A percentile compares a stretch with the other conserved stretches of the same genome.
Evolutionary conservation across 2,113 vertebrate species (phyloP).

Genomic region (Porphyrio hochstetteri): DNA sequence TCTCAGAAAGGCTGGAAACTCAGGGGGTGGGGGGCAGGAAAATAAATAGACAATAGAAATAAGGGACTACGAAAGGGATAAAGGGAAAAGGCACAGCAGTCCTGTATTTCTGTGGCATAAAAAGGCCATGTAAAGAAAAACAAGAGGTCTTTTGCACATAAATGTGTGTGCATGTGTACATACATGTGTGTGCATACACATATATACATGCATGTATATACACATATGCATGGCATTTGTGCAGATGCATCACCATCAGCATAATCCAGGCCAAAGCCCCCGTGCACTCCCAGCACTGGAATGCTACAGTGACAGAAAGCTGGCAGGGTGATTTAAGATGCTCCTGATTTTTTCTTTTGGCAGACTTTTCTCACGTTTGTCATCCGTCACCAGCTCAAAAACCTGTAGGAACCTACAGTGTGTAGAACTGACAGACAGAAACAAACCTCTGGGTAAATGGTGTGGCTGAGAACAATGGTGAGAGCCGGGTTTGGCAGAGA

Average conservation of each 20-base stretch:
- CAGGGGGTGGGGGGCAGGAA: not conserved
- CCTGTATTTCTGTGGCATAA: not conserved
- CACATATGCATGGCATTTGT: rapidly evolving
- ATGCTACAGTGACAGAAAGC: not conserved
- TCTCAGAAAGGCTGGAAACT: not conserved
- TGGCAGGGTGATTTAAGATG: not conserved
- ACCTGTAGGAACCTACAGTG: not conserved
- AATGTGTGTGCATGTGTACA: too few species aligned
- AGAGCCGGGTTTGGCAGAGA: not conserved
- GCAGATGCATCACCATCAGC: not conserved
- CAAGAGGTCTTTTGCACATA: not conserved
- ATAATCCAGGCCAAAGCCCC: not conserved
- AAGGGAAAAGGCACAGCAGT: not conserved
- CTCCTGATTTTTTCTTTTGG: not conserved
- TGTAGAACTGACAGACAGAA: not conserved
- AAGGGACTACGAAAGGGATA: not conserved
- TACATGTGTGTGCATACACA: too few species aligned
- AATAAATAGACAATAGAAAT: not conserved
- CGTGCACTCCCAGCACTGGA: not conserved
- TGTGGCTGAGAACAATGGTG: not conserved
- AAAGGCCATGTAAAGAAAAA: not conserved
- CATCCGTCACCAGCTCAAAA: not conserved
- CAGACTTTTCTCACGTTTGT: constrained; percentile 3
- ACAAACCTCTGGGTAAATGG: not conserved
- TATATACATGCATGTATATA: not conserved